These are phyloP conservation scores for Eristalis pertinax DNA, from an alignment of 2,888 invertebrate species.

Conservation along the genomic window DNA sequence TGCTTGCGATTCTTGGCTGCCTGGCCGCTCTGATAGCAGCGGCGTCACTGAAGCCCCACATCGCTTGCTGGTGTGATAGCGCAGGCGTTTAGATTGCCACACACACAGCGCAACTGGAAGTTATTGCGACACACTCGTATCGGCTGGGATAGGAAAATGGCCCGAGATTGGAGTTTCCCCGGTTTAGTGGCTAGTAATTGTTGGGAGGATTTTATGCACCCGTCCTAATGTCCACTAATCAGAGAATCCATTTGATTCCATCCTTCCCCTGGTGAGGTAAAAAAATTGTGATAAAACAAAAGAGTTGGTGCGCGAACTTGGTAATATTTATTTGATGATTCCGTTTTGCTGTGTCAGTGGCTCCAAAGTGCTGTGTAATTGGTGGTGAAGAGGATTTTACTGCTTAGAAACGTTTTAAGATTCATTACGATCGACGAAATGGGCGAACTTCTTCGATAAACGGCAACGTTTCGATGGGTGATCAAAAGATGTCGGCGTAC, in stretches of 20 bases:
- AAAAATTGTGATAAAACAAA: neutral
- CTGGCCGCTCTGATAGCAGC: constrained; percentile 36
- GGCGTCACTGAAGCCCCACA: constrained; percentile 7
- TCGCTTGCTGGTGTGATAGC: constrained; percentile 43
- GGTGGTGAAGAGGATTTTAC: too few relatives aligned
- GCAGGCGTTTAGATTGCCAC: constrained; percentile 47
- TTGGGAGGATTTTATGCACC: neutral
- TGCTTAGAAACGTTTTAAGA: too few relatives aligned
- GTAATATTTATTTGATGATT: neutral
- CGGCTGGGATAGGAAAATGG: constrained; percentile 32
- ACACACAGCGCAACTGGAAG: constrained; percentile 50
- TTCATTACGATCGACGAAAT: too few relatives aligned
- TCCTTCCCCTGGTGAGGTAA: neutral
- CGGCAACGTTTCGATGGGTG: too few relatives aligned
- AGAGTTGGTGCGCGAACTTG: neutral
- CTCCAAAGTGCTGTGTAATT: neutral
- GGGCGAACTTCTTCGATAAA: too few relatives aligned
- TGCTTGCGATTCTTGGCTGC: constrained; percentile 40
- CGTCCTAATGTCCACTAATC: neutral
- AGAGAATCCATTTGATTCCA: neutral
- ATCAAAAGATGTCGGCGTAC: too few relatives aligned
- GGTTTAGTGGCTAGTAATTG: neutral
- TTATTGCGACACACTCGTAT: constrained; percentile 43
- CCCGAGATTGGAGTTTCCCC: constrained; percentile 5
- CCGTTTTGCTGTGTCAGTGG: neutral